phyloP scores from a whole-genome alignment of 1,140 invertebrate genomes.

The Aphelinus atriplicis region DNA sequence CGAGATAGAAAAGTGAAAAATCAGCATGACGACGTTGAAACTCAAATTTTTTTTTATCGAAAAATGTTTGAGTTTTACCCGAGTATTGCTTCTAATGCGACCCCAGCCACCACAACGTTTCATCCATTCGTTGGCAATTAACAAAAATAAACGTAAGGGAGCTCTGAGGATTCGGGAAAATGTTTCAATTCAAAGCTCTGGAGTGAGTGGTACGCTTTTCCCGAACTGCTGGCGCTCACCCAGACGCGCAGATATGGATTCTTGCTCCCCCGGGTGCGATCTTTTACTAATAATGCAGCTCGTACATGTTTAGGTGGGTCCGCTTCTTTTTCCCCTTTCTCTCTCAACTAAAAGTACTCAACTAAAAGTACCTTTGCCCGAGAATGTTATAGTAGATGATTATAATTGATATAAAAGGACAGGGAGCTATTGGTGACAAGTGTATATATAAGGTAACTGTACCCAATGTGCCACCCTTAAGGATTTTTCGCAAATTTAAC shows the following conservation, averaged over 20 bases:
- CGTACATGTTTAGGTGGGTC: neutral
- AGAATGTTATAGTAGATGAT: too few species aligned
- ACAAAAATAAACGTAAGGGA: constrained; percentile 32
- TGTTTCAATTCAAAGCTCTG: constrained; percentile 35
- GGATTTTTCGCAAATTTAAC: too few species aligned
- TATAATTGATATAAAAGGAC: too few species aligned
- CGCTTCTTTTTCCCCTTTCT: too few species aligned
- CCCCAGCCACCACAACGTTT: constrained; percentile 6
- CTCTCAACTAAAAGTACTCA: too few species aligned
- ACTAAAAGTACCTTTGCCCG: too few species aligned
- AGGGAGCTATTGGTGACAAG: too few species aligned
- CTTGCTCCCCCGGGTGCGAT: neutral
- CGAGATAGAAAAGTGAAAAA: neutral
- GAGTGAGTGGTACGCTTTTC: constrained; percentile 8
- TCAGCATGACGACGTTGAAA: neutral
- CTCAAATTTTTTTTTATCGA: constrained; percentile 11
- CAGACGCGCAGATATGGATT: constrained; percentile 25
- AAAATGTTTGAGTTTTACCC: neutral
- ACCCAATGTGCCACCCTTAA: too few species aligned
- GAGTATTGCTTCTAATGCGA: neutral
- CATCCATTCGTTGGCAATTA: constrained; percentile 31
- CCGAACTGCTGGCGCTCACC: constrained; percentile 1
- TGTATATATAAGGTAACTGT: too few species aligned
- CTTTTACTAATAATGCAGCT: constrained; percentile 13
- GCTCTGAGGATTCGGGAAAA: constrained; percentile 26